phyloP scores from a whole-genome alignment of 2,888 invertebrate genomes.

The Belgica antarctica region DNA sequence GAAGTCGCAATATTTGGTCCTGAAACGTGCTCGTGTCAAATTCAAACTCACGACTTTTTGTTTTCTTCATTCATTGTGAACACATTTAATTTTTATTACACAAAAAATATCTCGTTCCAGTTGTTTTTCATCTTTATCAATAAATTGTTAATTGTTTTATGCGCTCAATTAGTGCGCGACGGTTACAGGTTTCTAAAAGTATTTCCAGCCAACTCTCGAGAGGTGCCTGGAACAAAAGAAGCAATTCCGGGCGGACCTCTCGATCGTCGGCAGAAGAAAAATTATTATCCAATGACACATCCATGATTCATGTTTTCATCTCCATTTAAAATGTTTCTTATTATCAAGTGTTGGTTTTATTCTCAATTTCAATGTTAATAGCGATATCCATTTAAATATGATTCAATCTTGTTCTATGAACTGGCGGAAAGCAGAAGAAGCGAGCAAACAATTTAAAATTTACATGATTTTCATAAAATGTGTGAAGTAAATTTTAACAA shows the following conservation, averaged over 20 bases:
- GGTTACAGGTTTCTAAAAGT: not conserved
- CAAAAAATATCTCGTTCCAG: constrained; percentile 35
- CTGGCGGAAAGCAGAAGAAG: not conserved
- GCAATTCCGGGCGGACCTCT: not conserved
- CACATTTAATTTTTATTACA: constrained; percentile 41
- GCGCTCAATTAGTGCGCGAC: not conserved
- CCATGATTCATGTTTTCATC: not conserved
- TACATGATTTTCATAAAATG: not conserved
- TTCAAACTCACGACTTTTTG: not conserved
- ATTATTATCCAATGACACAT: constrained; percentile 40
- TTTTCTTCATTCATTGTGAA: constrained; percentile 21
- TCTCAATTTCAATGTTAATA: constrained; percentile 21
- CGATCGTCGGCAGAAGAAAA: not conserved
- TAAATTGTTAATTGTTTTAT: constrained; percentile 27
- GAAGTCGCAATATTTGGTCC: not conserved
- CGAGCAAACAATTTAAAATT: not conserved
- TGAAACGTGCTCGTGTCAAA: not conserved
- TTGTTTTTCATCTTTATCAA: constrained; percentile 14
- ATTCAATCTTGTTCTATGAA: constrained; percentile 4
- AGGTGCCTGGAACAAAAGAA: not conserved
- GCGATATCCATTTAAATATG: constrained; percentile 20
- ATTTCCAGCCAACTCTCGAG: not conserved
- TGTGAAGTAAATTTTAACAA: no score
- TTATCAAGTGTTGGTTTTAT: constrained; percentile 25
- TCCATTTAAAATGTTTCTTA: constrained; percentile 27